Percentiles rank a stretch among this genome's conserved stretches.
phyloP scores from a whole-genome alignment of 2,888 invertebrate species.

The Tipula helvola region DNA sequence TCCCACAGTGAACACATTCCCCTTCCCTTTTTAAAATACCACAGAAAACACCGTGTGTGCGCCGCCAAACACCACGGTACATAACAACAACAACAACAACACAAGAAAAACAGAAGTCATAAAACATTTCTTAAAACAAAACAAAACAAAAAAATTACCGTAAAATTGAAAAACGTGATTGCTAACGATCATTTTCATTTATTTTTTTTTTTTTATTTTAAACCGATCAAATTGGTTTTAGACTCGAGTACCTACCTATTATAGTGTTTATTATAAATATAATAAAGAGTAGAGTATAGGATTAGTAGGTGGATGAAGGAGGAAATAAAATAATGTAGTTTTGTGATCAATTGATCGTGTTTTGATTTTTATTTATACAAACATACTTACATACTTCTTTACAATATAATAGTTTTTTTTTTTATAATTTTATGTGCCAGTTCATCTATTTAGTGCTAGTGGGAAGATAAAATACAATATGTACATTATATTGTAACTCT shows the following conservation, averaged over 20 bases:
- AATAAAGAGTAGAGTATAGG: background rate
- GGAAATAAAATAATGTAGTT: background rate
- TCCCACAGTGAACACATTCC: background rate
- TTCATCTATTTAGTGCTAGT: background rate
- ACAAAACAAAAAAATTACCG: background rate
- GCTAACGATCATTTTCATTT: background rate
- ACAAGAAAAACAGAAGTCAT: background rate
- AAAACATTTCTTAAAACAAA: background rate
- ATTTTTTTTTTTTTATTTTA: background rate
- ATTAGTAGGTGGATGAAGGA: background rate
- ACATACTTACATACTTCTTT: background rate
- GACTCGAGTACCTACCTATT: background rate
- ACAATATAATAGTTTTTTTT: background rate
- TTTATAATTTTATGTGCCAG: background rate
- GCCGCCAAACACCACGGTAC: background rate
- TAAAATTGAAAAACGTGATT: background rate
- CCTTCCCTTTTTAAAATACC: background rate
- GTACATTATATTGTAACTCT: background rate
- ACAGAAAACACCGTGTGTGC: background rate
- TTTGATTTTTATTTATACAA: background rate
- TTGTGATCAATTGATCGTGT: background rate
- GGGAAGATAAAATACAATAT: background rate
- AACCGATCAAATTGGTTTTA: background rate
- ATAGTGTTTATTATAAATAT: background rate
- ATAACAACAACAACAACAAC: background rate